Evolutionary conservation across 2,113 vertebrate genomes (phyloP).

Genomic region (Poeciliopsis turrubarensis): DNA sequence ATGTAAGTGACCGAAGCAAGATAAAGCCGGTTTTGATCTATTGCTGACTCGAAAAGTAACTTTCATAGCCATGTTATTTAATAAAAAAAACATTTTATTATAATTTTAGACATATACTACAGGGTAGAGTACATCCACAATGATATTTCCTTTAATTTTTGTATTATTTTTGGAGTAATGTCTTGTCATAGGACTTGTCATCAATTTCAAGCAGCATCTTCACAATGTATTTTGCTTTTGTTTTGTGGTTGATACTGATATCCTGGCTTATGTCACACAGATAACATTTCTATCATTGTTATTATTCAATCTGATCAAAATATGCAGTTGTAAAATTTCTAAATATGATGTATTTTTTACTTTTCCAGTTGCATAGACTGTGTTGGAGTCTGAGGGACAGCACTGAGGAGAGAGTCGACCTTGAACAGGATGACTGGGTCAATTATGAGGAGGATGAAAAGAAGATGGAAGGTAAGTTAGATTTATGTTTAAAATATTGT

Average conservation of each 20-base stretch:
- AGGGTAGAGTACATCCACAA: no score
- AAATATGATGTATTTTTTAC: not conserved
- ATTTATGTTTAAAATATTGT: not conserved
- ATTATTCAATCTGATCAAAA: not conserved
- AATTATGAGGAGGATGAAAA: constrained; percentile 38
- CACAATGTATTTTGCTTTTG: not conserved
- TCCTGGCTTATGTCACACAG: not conserved
- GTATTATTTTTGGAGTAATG: no score
- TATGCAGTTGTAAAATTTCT: not conserved
- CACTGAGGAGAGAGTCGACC: constrained; percentile 86
- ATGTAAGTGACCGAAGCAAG: constrained; percentile 79
- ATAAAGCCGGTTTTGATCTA: constrained; percentile 27
- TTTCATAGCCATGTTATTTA: not conserved
- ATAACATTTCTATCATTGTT: no score
- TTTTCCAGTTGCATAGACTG: constrained; percentile 87
- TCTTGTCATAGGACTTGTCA: not conserved
- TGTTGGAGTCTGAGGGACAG: constrained; percentile 90
- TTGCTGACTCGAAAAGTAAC: not conserved
- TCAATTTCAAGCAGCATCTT: not conserved
- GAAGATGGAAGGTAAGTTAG: constrained; percentile 62
- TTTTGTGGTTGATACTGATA: not conserved
- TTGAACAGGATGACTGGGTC: constrained; percentile 82
- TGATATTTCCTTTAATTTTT: no score
- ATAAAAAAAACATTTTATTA: no score
- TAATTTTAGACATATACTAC: no score